Evolutionary conservation across 2,888 invertebrate species (phyloP), one percentile per base, ranked within the genome.

Genomic region (Cephus pulcher): DNA sequence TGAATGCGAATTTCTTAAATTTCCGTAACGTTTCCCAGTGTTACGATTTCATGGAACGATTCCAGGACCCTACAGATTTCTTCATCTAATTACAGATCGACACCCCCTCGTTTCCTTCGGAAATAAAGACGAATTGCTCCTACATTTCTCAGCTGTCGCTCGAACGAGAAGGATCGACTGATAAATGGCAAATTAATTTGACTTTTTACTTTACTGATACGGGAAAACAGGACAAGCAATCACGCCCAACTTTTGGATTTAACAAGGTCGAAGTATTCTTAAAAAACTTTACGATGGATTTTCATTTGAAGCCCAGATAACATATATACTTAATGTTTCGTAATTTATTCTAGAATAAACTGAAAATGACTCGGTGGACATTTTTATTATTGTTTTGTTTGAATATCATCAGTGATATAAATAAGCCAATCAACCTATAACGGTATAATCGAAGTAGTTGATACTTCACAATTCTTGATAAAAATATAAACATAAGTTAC

Each of bases 131-230:
- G 76, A 71, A 78, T 78, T 73, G 73, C 34, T 69, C 75, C 75
- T 35, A 75, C 73, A 73, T 78, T 78, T 76, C 69, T 30, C 34
- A 76, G 35, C 78, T 73, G 71, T 76, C 73, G 12, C 34, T 15
- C n/a, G 35, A 32, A 73, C 12, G 35, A 34, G 33, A 73, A 70
- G 35, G 71, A 75, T 68, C 69, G 23, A 76, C 76, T 76, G 78
- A 78, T 78, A 78, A 78, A 78, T 78, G 76, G 71, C 73, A 40
- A 76, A 78, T 68, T 78, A 76, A 78, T 78, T 78, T 73, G 71
- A 68, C 73, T 78, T 34, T 73, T 69, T 73, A 75, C 70, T 30
- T 69, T 40, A 75, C 69, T 56, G 56, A 56, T 23, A 56, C 56
- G 23, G 56, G 56, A 56, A 56, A 56, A 23, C 9, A 3, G 56